Percentiles rank a stretch among this genome's conserved stretches.
phyloP scores from a whole-genome alignment of 2,888 invertebrate species.

The Tupiocoris notatus region DNA sequence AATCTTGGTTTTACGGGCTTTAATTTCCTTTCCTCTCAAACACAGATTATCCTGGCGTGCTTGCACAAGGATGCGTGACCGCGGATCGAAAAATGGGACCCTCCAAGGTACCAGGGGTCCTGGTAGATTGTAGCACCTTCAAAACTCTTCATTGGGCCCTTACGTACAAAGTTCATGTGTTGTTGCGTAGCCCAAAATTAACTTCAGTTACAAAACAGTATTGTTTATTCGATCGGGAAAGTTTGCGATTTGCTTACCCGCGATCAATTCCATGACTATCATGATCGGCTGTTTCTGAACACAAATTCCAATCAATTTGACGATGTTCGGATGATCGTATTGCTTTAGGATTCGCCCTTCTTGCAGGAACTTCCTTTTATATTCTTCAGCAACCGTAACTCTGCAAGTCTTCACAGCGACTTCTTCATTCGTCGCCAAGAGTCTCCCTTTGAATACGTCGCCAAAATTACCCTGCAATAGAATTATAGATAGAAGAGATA shows the following conservation, averaged over 20 bases:
- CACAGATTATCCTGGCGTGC: too few species aligned
- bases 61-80: too few species aligned
- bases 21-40: too few species aligned
- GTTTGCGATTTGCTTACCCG: conserved; percentile 60
- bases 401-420: conserved; percentile 96
- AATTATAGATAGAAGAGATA: too few species aligned
- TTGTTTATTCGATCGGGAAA: too few species aligned
- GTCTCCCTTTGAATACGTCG: conserved; percentile 89
- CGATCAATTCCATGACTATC: conserved; percentile 98
- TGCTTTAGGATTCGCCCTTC: conserved; percentile 94
- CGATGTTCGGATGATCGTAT: conserved; percentile 95
- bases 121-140: too few species aligned
- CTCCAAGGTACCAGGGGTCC: too few species aligned
- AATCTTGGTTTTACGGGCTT: too few species aligned
- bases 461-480: conserved; percentile 87
- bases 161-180: too few species aligned
- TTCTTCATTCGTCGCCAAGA: conserved; percentile 77
- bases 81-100: too few species aligned
- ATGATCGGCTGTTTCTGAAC: conserved; percentile 97
- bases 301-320: conserved; percentile 93
- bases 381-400: conserved; percentile 89
- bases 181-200: not conserved
- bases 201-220: too few species aligned
- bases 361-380: conserved; percentile 89
- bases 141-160: too few species aligned